Percentiles rank a stretch among this genome's conserved stretches.
Conservation (phyloP, 2,113 vertebrate genomes). For the Fulica atra region DNA sequence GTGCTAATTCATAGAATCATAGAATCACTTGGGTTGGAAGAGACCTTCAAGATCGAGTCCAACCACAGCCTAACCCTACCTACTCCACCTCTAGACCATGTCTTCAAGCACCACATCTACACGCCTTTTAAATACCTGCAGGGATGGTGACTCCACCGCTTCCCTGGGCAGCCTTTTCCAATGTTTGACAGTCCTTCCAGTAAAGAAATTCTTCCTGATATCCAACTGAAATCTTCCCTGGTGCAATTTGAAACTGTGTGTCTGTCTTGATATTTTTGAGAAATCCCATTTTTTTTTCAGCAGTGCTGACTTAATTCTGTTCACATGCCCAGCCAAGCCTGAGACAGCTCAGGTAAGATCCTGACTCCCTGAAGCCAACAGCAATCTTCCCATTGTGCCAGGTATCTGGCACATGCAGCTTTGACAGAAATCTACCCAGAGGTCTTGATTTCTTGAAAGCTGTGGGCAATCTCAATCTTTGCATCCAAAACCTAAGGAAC, state of each 20-base stretch:
- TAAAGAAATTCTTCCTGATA: too few species aligned
- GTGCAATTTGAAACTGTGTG: not conserved
- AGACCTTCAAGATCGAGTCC: too few species aligned
- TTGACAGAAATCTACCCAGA: slow-evolving; percentile 23
- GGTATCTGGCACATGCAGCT: not conserved
- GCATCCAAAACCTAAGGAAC: not conserved
- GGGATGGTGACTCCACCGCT: too few species aligned
- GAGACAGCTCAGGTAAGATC: not conserved
- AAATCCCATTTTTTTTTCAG: not conserved
- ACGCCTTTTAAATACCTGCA: too few species aligned
- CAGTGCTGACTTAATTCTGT: slow-evolving; percentile 1
- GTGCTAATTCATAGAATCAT: not conserved
- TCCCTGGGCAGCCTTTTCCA: too few species aligned
- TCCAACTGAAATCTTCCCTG: too few species aligned
- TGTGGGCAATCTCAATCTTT: not conserved
- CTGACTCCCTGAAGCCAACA: not conserved
- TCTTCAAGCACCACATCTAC: too few species aligned
- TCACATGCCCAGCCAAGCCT: not conserved
- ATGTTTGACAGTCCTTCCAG: too few species aligned
- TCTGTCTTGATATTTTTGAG: not conserved
- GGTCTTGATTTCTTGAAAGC: slow-evolving; percentile 5
- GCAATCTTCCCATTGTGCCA: not conserved
- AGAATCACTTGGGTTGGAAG: too few species aligned
- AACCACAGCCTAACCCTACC: too few species aligned
- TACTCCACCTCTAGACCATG: too few species aligned